Conservation (phyloP, 2,113 vertebrate genomes). For the Oreochromis aureus region DNA sequence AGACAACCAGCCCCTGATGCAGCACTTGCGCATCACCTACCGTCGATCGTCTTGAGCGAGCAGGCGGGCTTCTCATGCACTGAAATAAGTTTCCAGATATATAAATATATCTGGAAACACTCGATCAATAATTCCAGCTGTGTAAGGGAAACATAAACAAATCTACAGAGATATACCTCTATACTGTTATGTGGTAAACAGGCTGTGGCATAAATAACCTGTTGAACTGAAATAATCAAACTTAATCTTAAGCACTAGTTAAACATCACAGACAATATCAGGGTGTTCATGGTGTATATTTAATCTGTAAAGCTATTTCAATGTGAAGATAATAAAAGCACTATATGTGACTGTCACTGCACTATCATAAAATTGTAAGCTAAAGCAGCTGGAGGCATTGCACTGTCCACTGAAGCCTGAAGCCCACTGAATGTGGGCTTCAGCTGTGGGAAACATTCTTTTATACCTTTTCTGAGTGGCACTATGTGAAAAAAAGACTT, state of each 20-base stretch:
- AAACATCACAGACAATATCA: background rate
- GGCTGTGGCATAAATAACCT: background rate
- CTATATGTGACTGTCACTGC: background rate
- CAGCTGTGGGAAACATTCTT: too few relatives aligned
- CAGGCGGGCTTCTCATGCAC: background rate
- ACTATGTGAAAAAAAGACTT: too few relatives aligned
- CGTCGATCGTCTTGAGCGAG: constrained; percentile 62
- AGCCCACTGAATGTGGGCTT: background rate
- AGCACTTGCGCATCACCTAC: constrained; percentile 90
- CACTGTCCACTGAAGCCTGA: background rate
- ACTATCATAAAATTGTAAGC: background rate
- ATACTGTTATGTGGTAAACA: background rate
- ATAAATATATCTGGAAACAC: background rate
- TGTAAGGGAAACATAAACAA: background rate
- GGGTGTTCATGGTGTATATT: background rate
- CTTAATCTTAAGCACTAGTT: background rate
- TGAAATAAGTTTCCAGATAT: background rate
- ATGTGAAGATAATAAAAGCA: background rate
- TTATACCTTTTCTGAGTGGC: background rate
- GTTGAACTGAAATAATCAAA: background rate
- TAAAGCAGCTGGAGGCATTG: background rate
- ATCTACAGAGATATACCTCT: background rate
- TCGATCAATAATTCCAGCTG: background rate
- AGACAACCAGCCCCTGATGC: constrained; percentile 84
- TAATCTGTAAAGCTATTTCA: background rate